These are phyloP conservation scores for Neopelma chrysocephalum DNA, from an alignment of 2,797 vertebrate species.

Conservation along the genomic window DNA sequence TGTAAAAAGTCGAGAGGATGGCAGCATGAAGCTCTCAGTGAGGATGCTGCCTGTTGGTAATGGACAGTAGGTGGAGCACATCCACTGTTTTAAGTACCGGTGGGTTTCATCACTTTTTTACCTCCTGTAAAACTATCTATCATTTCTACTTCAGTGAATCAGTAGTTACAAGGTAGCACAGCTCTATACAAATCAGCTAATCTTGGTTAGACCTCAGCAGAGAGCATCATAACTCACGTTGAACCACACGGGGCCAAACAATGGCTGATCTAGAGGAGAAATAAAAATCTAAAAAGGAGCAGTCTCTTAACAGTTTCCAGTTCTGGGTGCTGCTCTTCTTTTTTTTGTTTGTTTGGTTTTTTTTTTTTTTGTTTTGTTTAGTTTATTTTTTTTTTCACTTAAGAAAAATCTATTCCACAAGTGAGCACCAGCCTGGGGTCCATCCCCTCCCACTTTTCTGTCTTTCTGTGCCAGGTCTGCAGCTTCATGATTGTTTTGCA, in stretches of 20 bases:
- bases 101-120: not conserved
- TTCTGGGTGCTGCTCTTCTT: not conserved
- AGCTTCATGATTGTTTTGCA: accelerated
- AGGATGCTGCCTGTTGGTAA: not conserved
- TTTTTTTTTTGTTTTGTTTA: not conserved
- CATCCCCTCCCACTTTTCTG: not conserved
- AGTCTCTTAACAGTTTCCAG: not conserved
- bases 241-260: not conserved
- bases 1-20: not conserved
- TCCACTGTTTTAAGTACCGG: conserved; percentile 11
- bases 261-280: not conserved
- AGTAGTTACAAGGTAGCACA: conserved; percentile 37
- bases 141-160: conserved; percentile 65
- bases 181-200: conserved; percentile 23
- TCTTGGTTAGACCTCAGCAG: conserved; percentile 26
- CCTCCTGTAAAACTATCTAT: conserved; percentile 2
- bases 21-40: not conserved
- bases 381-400: accelerated
- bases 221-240: not conserved
- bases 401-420: not conserved
- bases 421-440: not conserved
- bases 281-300: not conserved
- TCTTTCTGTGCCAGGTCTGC: not conserved
- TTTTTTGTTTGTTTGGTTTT: not conserved
- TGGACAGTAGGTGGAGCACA: conserved; percentile 72